A percentile compares a stretch with the other conserved stretches of the same genome.
Evolutionary conservation across 1,140 invertebrate genomes (phyloP).

Genomic region (Drosophila busckii): DNA sequence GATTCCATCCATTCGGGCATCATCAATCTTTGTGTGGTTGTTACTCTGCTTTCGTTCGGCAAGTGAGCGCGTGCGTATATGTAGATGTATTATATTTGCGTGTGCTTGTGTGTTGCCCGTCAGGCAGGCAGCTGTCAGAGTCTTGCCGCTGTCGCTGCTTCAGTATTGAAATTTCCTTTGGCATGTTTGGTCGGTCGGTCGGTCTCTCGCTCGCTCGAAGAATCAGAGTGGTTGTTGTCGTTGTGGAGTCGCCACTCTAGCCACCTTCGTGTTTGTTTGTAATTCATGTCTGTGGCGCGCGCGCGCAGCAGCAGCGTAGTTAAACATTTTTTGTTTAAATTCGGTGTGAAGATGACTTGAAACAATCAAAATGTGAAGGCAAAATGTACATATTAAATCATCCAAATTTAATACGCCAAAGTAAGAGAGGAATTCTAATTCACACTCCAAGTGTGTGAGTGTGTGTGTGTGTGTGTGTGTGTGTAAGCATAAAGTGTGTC

Average conservation of each 20-base stretch:
- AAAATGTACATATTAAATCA: slow-evolving; percentile 10
- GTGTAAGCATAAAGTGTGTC: slow-evolving; percentile 64
- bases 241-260: slow-evolving; percentile 34
- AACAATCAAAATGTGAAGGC: slow-evolving; percentile 16
- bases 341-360: slow-evolving; percentile 22
- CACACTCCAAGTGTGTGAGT: not conserved
- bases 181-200: slow-evolving; percentile 50
- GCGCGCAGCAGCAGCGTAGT: slow-evolving; percentile 11
- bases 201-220: no score
- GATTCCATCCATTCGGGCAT: slow-evolving; percentile 21
- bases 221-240: slow-evolving; percentile 20
- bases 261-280: slow-evolving; percentile 18
- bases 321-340: slow-evolving; percentile 2
- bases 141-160: slow-evolving; percentile 36
- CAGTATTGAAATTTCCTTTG: slow-evolving; percentile 72
- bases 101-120: slow-evolving; percentile 29
- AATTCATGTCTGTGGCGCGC: slow-evolving; percentile 30
- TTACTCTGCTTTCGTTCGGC: slow-evolving; percentile 44
- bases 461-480: slow-evolving; percentile 30
- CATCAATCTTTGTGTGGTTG: slow-evolving; percentile 54
- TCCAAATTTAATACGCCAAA: slow-evolving; percentile 7
- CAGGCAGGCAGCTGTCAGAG: slow-evolving; percentile 54
- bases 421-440: slow-evolving; percentile 36
- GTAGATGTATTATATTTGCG: slow-evolving; percentile 10
- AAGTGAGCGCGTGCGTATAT: slow-evolving; percentile 29